Evolutionary conservation across 2,888 invertebrate species (phyloP).

Genomic region (Tanaodytes sp.): DNA sequence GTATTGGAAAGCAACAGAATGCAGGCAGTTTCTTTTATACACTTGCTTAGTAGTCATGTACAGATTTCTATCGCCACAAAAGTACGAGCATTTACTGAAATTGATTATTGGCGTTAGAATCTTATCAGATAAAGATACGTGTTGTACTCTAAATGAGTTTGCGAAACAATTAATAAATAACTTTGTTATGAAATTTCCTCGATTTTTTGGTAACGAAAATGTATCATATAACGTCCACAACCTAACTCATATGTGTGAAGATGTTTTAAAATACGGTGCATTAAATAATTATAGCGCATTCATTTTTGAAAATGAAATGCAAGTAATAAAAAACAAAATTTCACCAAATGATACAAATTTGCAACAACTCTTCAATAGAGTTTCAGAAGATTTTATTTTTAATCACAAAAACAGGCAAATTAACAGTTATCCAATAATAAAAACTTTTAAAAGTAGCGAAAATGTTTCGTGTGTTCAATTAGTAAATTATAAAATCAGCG

Average conservation of each 20-base stretch:
- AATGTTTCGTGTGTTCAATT: background rate
- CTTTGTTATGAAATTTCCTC: constrained; percentile 29
- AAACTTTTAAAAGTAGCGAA: background rate
- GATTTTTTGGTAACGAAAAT: constrained; percentile 48
- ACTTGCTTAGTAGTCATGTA: constrained; percentile 56
- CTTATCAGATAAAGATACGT: constrained; percentile 1
- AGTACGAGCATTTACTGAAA: constrained; percentile 51
- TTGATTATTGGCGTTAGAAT: constrained; percentile 2
- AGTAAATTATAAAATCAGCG: background rate
- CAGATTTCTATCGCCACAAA: constrained; percentile 34
- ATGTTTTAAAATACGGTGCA: constrained; percentile 4
- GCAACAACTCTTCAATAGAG: constrained; percentile 10
- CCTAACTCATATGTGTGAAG: constrained; percentile 56
- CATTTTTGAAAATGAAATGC: constrained; percentile 11
- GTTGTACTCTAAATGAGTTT: background rate
- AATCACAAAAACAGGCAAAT: background rate
- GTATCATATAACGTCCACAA: constrained; percentile 57
- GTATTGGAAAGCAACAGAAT: constrained; percentile 59
- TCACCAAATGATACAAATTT: constrained; percentile 8
- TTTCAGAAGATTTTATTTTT: constrained; percentile 1
- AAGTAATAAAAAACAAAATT: constrained; percentile 1
- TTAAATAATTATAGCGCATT: constrained; percentile 27
- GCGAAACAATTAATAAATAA: constrained; percentile 15
- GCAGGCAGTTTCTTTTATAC: constrained; percentile 57
- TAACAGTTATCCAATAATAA: background rate